These are phyloP conservation scores for Pelecanus crispus DNA, from an alignment of 2,113 vertebrate genomes.

Conservation along the genomic window DNA sequence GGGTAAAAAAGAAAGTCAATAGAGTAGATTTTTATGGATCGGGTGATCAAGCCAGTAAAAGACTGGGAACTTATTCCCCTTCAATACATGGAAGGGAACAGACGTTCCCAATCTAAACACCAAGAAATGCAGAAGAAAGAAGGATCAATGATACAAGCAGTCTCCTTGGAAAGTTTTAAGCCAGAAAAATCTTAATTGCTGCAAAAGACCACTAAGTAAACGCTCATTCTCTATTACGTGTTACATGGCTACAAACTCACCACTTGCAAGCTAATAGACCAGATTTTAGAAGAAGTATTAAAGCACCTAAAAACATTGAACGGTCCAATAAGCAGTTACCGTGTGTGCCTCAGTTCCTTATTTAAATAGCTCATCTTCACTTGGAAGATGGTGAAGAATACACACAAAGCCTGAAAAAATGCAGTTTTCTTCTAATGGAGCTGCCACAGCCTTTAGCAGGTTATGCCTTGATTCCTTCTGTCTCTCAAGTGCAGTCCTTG, in stretches of 20 bases:
- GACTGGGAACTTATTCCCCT: neutral
- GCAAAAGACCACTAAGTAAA: neutral
- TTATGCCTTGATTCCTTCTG: neutral
- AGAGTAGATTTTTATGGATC: neutral
- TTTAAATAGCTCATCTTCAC: neutral
- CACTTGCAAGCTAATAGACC: neutral
- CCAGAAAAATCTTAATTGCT: neutral
- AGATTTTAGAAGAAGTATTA: neutral
- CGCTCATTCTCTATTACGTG: neutral
- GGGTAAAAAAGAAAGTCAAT: neutral
- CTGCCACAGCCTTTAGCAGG: neutral
- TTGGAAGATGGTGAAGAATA: neutral
- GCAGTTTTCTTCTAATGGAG: neutral
- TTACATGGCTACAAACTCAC: neutral
- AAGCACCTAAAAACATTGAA: neutral
- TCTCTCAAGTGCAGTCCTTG: neutral
- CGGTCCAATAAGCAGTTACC: neutral
- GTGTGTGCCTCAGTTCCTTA: neutral
- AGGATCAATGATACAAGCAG: neutral
- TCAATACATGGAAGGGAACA: neutral
- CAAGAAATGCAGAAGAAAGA: neutral
- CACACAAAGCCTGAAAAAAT: neutral
- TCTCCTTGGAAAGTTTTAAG: neutral
- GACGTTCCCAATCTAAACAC: neutral
- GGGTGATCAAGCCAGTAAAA: neutral